Percentiles rank a stretch among this genome's conserved stretches.
phyloP scores from a whole-genome alignment of 1,140 invertebrate genomes.

The Drosophila navojoa region DNA sequence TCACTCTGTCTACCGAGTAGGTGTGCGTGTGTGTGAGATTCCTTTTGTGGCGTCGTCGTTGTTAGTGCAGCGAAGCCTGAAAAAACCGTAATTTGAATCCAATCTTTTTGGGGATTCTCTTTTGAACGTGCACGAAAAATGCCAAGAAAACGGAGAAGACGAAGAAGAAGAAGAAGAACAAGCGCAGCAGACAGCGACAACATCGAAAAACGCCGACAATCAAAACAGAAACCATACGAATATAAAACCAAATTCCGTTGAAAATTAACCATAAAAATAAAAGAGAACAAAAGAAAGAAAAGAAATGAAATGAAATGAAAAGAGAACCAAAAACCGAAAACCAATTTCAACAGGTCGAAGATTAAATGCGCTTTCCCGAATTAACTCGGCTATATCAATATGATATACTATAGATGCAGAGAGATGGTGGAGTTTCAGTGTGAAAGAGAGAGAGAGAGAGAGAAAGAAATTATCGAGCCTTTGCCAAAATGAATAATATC shows the following conservation, averaged over 20 bases:
- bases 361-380: constrained; percentile 7
- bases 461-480: not conserved
- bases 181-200: constrained; percentile 18
- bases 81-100: constrained; percentile 81
- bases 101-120: constrained; percentile 70
- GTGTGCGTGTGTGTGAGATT: constrained; percentile 37
- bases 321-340: constrained; percentile 18
- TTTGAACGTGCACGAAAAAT: constrained; percentile 37
- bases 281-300: not conserved
- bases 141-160: constrained; percentile 7
- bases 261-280: constrained; percentile 64
- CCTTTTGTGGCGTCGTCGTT: constrained; percentile 44
- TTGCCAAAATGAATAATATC: not conserved
- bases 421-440: not conserved
- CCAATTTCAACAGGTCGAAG: not conserved
- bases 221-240: constrained; percentile 77
- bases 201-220: constrained; percentile 60
- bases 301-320: constrained; percentile 20
- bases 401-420: too few species aligned
- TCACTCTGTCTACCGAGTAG: constrained; percentile 17
- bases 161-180: constrained; percentile 10
- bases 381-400: not conserved
- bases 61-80: constrained; percentile 63
- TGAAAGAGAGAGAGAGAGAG: not conserved
- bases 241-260: constrained; percentile 46